Conservation (phyloP, 2,113 vertebrate species). For the Corythornis madagascariensis region DNA sequence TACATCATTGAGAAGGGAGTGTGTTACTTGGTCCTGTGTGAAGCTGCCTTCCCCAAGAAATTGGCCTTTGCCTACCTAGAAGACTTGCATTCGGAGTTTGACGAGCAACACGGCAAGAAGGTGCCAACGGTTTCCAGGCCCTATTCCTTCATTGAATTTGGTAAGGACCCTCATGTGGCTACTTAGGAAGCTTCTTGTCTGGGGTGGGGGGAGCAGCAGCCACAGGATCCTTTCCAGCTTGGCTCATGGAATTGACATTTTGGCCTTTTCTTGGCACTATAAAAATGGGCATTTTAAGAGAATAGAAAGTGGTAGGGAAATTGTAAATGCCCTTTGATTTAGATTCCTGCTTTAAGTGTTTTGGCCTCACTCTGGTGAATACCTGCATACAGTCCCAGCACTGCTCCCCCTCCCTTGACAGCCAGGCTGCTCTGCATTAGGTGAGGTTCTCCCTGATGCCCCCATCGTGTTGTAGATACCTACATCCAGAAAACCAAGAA, state of each 20-base stretch:
- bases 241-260: background rate
- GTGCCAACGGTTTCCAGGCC: conserved; percentile 94
- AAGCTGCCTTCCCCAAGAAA: conserved; percentile 94
- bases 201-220: background rate
- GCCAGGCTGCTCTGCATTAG: background rate
- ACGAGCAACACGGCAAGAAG: conserved; percentile 96
- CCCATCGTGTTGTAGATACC: conserved; percentile 81
- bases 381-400: background rate
- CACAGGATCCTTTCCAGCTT: background rate
- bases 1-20: conserved; percentile 96
- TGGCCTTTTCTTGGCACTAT: background rate
- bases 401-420: background rate
- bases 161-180: conserved; percentile 74
- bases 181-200: background rate
- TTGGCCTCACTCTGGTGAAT: background rate
- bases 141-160: conserved; percentile 99
- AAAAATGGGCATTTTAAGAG: background rate
- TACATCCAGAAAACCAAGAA: conserved; percentile 99
- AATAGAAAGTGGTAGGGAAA: background rate
- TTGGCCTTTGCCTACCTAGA: conserved; percentile 95
- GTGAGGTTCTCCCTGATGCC: background rate
- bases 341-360: background rate
- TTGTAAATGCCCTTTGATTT: background rate
- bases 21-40: conserved; percentile 94
- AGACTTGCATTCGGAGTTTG: conserved; percentile 95